These are phyloP conservation scores for Spea hammondii DNA, from an alignment of 2,797 vertebrate genomes.

Conservation along the genomic window DNA sequence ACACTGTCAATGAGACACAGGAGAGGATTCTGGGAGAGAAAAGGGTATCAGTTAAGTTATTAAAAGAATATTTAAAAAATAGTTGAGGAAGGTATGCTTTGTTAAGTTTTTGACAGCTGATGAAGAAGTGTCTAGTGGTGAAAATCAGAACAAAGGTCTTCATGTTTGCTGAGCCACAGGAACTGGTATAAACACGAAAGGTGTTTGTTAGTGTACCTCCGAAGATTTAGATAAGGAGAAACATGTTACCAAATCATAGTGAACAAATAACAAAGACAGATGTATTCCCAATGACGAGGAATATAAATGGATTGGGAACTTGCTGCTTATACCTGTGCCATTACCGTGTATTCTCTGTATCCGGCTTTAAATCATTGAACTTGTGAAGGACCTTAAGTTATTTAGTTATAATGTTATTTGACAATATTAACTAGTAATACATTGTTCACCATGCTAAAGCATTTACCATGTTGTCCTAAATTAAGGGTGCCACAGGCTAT, in stretches of 20 bases:
- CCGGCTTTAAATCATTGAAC: neutral
- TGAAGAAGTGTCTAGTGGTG: conserved; percentile 40
- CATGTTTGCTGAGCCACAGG: conserved; percentile 50
- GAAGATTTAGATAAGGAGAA: conserved; percentile 32
- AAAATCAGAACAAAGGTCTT: conserved; percentile 51
- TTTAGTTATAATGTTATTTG: too few species aligned
- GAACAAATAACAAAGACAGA: conserved; percentile 19
- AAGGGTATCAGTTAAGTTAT: conserved; percentile 57
- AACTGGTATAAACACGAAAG: conserved; percentile 39
- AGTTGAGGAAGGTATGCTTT: conserved; percentile 37
- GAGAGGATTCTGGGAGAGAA: conserved; percentile 79
- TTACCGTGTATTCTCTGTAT: neutral
- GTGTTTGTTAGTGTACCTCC: conserved; percentile 38
- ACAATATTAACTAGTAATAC: too few species aligned
- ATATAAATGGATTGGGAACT: neutral
- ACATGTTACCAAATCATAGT: conserved; percentile 11
- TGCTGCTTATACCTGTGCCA: neutral
- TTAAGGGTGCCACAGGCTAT: too few species aligned
- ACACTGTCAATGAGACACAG: conserved; percentile 80
- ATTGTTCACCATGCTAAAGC: too few species aligned
- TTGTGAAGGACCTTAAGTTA: too few species aligned
- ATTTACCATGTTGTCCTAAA: too few species aligned
- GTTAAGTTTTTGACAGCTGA: conserved; percentile 45
- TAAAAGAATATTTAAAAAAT: conserved; percentile 54
- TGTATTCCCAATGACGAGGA: neutral